Percentiles rank a stretch among this genome's conserved stretches.
These are phyloP conservation scores for Tadarida brasiliensis DNA, from an alignment of 2,797 vertebrate genomes.

Conservation along the genomic window DNA sequence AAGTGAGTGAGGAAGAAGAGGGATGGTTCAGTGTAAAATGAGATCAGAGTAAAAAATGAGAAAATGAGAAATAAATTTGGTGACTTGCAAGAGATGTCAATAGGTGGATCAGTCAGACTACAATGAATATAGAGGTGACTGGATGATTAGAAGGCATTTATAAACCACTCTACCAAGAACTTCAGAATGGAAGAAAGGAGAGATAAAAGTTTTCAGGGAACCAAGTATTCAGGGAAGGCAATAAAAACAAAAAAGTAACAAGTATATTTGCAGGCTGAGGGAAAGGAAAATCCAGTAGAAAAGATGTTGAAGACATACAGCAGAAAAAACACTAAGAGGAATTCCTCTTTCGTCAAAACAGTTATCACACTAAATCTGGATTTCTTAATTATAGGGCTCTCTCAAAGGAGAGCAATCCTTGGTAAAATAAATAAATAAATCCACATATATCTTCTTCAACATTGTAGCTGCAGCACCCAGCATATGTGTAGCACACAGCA, in stretches of 20 bases:
- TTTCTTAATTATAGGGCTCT: neutral
- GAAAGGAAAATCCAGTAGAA: conserved; percentile 22
- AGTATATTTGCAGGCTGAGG: neutral
- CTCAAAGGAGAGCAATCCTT: neutral
- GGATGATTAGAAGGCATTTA: neutral
- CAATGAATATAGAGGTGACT: conserved; percentile 10
- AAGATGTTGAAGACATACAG: neutral
- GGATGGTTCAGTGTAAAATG: neutral
- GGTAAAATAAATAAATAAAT: neutral
- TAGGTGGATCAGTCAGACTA: neutral
- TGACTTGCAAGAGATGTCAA: conserved; percentile 15
- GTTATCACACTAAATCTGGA: neutral
- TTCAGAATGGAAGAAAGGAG: conserved; percentile 1
- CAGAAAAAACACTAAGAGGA: neutral
- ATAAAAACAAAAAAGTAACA: neutral
- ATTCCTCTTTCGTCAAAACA: neutral
- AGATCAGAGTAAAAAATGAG: neutral
- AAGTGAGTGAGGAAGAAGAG: neutral
- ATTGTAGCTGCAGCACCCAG: neutral
- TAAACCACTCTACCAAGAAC: neutral
- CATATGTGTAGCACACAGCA: neutral
- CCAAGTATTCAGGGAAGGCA: neutral
- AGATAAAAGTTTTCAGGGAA: neutral
- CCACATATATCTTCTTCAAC: neutral
- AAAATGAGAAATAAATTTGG: conserved; percentile 32